Evolutionary conservation across 1,140 invertebrate genomes (phyloP).

Genomic region (Meloidogyne chitwoodi): DNA sequence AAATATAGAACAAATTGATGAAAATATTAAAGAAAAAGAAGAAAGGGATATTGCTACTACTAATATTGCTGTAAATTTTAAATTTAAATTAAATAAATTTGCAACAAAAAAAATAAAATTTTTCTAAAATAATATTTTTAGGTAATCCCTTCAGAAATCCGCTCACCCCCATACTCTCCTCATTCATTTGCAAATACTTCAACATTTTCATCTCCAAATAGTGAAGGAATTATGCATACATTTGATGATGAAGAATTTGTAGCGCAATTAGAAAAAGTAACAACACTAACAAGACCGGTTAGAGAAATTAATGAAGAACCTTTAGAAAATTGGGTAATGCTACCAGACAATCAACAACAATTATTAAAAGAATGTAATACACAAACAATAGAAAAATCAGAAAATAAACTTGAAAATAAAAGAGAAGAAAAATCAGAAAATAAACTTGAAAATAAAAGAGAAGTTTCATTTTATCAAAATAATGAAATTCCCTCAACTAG

Average conservation of each 20-base stretch:
- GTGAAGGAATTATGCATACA: neutral
- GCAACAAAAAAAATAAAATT: neutral
- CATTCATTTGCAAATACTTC: constrained; percentile 23
- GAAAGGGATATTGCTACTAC: neutral
- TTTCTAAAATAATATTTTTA: neutral
- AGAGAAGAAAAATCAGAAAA: neutral
- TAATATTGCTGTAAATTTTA: neutral
- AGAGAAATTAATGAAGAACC: constrained; percentile 15
- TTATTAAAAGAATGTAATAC: constrained; percentile 4
- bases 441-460: neutral
- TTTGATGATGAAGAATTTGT: constrained; percentile 10
- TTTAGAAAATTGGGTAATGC: constrained; percentile 12
- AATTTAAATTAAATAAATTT: neutral
- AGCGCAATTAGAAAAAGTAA: neutral
- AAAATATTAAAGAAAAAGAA: neutral
- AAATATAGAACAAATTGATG: neutral
- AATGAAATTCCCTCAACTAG: constrained; percentile 8
- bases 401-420: neutral
- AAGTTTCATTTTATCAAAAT: neutral
- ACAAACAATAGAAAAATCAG: neutral
- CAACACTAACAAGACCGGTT: neutral
- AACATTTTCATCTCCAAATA: constrained; percentile 24
- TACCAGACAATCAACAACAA: constrained; percentile 4
- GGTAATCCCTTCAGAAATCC: constrained; percentile 8
- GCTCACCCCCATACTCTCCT: constrained; percentile 6